phyloP scores from a whole-genome alignment of 2,113 vertebrate genomes.

The Ovibos moschatus region DNA sequence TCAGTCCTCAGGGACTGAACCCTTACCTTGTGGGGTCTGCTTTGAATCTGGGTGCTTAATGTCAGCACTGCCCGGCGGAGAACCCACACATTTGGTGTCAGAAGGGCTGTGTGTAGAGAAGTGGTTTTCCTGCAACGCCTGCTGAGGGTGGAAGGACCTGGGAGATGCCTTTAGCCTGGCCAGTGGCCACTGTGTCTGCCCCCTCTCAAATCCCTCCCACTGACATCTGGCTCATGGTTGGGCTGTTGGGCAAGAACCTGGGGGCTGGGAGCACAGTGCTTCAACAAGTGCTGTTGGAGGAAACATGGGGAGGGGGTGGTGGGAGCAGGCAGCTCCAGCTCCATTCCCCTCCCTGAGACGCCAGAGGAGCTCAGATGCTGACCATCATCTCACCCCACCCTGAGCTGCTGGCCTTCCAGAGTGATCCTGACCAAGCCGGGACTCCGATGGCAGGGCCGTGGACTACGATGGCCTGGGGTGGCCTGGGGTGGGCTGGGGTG shows the following conservation, averaged over 20 bases:
- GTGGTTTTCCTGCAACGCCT: neutral
- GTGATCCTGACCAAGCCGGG: neutral
- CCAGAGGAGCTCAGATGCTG: neutral
- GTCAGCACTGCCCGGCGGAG: accelerated
- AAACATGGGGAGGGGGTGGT: accelerated
- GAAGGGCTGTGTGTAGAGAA: neutral
- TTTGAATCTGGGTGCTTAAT: neutral
- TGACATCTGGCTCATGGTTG: neutral
- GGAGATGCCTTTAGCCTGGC: neutral
- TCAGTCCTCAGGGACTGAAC: neutral
- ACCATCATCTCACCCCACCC: neutral
- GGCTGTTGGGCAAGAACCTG: neutral
- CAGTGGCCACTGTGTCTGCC: neutral
- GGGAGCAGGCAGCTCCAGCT: accelerated
- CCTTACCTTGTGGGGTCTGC: neutral
- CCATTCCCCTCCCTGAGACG: neutral
- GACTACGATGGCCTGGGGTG: too few species aligned
- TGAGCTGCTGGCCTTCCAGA: neutral
- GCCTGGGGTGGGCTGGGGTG: neutral
- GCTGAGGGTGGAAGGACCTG: neutral
- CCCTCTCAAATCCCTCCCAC: neutral
- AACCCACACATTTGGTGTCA: accelerated
- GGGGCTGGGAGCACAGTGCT: neutral
- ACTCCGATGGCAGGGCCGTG: neutral
- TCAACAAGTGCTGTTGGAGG: neutral